Base-by-base conservation (phyloP, 2,797 vertebrate genomes). In the Toxotes lorentzi region DNA sequence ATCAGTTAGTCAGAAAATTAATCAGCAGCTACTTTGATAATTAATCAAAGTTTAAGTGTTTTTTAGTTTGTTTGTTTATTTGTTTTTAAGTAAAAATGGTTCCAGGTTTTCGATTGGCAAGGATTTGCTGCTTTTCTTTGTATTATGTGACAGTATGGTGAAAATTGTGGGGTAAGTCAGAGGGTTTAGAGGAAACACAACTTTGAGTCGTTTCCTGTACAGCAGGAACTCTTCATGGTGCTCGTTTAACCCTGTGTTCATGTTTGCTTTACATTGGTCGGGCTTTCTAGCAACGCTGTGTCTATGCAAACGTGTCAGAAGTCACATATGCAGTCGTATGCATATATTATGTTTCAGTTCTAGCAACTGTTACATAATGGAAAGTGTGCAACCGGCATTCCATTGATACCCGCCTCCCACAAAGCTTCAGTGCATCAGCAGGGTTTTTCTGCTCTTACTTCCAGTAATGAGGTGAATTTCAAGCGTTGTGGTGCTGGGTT, bases 391-490 rank as follows among this genome's bases (percentile, higher is more conserved):
- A 72, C 68, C 68, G 83, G 76, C 60, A 86, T 76, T 81, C 81
- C 80, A 85, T 62, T 79, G 83, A 84, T 73, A 73, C 70, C 86
- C 79, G 50, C 89, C 90, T 88, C 91, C 90, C 86, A 91, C 91
- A 91, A 91, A 80, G 76, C 86, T 84, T 87, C 90, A 82, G 32
- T 73, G 81, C 84, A 85, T 90, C 85, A 79, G 62, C 83, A 92
- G 92, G 90, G 91, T 90, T 91, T 94, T 94, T 94, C 86, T 89
- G 83, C 80, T 73, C 72, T 51, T 63, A 47, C 79, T 95, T 95
- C 93, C 93, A 92, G 95, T 92, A 94, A 95, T 51, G 53, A 70
- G 69, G 34, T 84, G 61, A 75, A 69, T 70, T 56, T 85, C 16
- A 61, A 60, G 64, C 4, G 4, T 56, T 58, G 35, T 58, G 23